Percentiles rank a stretch among this genome's conserved stretches.
These are phyloP conservation scores for Sarcophaga rosellei DNA, from an alignment of 2,888 invertebrate genomes.

Conservation along the genomic window DNA sequence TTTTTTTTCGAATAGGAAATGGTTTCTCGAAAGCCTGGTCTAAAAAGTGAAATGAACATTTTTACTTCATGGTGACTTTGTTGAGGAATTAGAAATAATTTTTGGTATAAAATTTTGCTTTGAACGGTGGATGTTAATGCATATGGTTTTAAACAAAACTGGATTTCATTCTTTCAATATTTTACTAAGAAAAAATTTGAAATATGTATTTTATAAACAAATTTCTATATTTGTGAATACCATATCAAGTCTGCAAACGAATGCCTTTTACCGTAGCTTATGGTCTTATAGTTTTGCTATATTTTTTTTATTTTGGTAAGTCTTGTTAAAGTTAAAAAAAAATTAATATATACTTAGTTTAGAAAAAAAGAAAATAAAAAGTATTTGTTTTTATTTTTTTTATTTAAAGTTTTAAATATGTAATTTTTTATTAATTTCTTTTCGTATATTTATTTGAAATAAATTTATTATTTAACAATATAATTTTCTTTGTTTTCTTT, in stretches of 20 bases:
- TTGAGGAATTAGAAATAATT: too few species aligned
- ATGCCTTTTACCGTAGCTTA: too few species aligned
- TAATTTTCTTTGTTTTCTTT: conserved; percentile 14
- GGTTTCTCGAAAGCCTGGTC: neutral
- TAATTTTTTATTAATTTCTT: conserved; percentile 54
- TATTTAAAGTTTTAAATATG: conserved; percentile 56
- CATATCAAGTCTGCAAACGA: too few species aligned
- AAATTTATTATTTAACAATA: conserved; percentile 57
- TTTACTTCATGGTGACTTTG: too few species aligned
- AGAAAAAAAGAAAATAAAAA: conserved; percentile 49
- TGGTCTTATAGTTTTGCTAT: neutral
- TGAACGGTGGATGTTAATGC: too few species aligned
- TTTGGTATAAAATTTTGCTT: too few species aligned
- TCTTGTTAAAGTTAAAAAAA: conserved; percentile 44
- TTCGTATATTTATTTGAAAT: conserved; percentile 57
- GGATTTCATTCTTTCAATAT: too few species aligned
- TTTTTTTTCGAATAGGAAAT: neutral
- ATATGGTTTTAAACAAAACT: too few species aligned
- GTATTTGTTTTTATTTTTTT: conserved; percentile 29
- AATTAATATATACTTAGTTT: neutral
- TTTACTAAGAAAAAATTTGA: too few species aligned
- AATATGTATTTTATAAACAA: too few species aligned
- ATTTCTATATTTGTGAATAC: too few species aligned
- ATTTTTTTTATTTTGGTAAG: conserved; percentile 32
- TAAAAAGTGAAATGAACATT: too few species aligned